These are phyloP conservation scores for Seriola quinqueradiata DNA, from an alignment of 2,113 vertebrate species.

Conservation along the genomic window DNA sequence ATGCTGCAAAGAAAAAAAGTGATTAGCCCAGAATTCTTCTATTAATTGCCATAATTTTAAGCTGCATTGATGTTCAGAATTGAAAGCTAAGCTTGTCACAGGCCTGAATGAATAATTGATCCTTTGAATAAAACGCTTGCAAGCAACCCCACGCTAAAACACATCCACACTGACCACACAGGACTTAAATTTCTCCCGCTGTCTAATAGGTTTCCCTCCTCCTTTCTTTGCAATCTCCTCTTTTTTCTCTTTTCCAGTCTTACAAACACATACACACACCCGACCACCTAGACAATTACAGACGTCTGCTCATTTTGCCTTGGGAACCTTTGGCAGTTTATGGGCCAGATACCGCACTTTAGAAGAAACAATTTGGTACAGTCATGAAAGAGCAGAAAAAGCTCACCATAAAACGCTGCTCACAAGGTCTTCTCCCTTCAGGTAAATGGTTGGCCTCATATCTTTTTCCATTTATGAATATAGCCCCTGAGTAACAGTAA, in stretches of 20 bases:
- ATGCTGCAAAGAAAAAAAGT: slow-evolving; percentile 20
- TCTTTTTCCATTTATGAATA: slow-evolving; percentile 39
- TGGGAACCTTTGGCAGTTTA: slow-evolving; percentile 68
- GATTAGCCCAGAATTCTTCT: slow-evolving; percentile 37
- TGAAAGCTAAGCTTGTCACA: slow-evolving; percentile 61
- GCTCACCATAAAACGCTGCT: slow-evolving; percentile 34
- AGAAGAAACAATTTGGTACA: slow-evolving; percentile 60
- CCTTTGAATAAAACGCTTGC: slow-evolving; percentile 59
- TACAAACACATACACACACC: slow-evolving; percentile 57
- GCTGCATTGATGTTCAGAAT: slow-evolving; percentile 68
- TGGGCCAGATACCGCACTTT: slow-evolving; percentile 56
- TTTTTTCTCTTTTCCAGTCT: slow-evolving; percentile 54
- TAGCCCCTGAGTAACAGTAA: slow-evolving; percentile 16
- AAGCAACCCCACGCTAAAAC: slow-evolving; percentile 31
- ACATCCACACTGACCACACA: slow-evolving; percentile 48
- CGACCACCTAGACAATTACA: slow-evolving; percentile 67
- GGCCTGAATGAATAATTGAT: slow-evolving; percentile 58
- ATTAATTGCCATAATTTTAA: slow-evolving; percentile 51
- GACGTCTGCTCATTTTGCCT: slow-evolving; percentile 60
- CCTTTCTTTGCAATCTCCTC: slow-evolving; percentile 33
- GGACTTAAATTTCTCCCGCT: slow-evolving; percentile 44
- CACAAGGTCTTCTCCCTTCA: slow-evolving; percentile 23
- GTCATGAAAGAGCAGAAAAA: slow-evolving; percentile 50
- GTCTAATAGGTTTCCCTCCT: slow-evolving; percentile 47
- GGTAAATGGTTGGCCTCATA: slow-evolving; percentile 12